Conservation (phyloP, 2,888 invertebrate species). For the Agrochola macilenta region DNA sequence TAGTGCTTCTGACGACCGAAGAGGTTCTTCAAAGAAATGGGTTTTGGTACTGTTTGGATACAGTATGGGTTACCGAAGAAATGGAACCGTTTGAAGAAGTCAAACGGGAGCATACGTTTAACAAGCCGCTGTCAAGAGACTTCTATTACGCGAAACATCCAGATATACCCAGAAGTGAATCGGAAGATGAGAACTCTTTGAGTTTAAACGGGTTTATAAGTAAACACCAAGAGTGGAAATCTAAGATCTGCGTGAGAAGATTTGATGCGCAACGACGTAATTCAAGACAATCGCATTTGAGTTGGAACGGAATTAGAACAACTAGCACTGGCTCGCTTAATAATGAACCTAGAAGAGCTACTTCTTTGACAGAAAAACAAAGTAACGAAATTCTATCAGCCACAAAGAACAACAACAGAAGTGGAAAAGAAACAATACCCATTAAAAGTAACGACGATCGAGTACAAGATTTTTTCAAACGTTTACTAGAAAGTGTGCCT, state of each 20-base stretch:
- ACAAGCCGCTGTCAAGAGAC: conserved; percentile 84
- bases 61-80: conserved; percentile 84
- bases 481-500: conserved; percentile 80
- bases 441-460: conserved; percentile 74
- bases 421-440: conserved; percentile 34
- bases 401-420: conserved; percentile 9
- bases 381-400: conserved; percentile 17
- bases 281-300: conserved; percentile 70
- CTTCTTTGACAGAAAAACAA: conserved; percentile 68
- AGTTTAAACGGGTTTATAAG: conserved; percentile 81
- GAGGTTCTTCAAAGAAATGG: conserved; percentile 84
- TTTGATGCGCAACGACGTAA: conserved; percentile 75
- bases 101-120: conserved; percentile 79
- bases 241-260: conserved; percentile 80
- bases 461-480: conserved; percentile 79
- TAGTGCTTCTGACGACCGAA: conserved; percentile 84
- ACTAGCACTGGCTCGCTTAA: conserved; percentile 71
- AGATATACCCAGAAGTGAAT: conserved; percentile 87
- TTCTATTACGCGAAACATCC: conserved; percentile 84
- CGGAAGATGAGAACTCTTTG: conserved; percentile 85
- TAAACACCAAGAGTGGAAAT: conserved; percentile 84
- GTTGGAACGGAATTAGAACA: conserved; percentile 68
- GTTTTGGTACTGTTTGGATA: conserved; percentile 85
- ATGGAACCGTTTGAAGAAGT: conserved; percentile 87
- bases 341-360: conserved; percentile 70